These are phyloP conservation scores for Agonum fuliginosum DNA, from an alignment of 2,888 invertebrate genomes.

Conservation along the genomic window DNA sequence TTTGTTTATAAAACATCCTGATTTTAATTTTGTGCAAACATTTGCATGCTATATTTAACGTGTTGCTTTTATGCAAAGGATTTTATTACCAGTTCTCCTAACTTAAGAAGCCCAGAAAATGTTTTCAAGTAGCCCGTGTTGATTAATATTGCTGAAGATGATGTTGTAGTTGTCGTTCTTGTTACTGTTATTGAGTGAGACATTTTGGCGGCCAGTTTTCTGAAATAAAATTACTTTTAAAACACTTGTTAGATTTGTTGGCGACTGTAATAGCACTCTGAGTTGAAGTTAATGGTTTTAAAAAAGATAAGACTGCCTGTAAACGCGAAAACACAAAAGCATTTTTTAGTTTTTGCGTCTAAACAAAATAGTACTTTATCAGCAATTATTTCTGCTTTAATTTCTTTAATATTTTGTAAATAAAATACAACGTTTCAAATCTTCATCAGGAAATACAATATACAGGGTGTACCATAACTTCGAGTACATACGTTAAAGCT, in stretches of 20 bases:
- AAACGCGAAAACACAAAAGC: neutral
- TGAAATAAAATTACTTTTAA: neutral
- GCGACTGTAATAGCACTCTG: conserved; percentile 3
- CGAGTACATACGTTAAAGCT: too few relatives aligned
- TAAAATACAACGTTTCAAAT: too few relatives aligned
- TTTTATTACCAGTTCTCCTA: conserved; percentile 84
- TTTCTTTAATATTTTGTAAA: too few relatives aligned
- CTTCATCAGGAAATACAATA: too few relatives aligned
- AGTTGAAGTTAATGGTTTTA: neutral
- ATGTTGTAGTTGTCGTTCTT: conserved; percentile 85
- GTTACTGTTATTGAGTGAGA: conserved; percentile 93
- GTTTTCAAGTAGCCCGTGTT: conserved; percentile 89
- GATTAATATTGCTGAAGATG: conserved; percentile 84
- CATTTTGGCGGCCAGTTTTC: conserved; percentile 76
- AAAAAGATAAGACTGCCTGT: neutral
- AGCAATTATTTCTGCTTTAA: too few relatives aligned
- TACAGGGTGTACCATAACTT: too few relatives aligned
- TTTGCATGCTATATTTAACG: conserved; percentile 54
- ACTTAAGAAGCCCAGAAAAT: conserved; percentile 85
- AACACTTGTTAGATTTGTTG: conserved; percentile 18
- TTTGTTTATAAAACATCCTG: neutral
- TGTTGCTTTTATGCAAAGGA: conserved; percentile 1
- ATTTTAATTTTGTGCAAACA: conserved; percentile 51
- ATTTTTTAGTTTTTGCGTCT: neutral
- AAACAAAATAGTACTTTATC: too few relatives aligned